Percentiles rank a stretch among this genome's conserved stretches.
phyloP scores from a whole-genome alignment of 1,140 invertebrate genomes.

The Pomacea maculata region DNA sequence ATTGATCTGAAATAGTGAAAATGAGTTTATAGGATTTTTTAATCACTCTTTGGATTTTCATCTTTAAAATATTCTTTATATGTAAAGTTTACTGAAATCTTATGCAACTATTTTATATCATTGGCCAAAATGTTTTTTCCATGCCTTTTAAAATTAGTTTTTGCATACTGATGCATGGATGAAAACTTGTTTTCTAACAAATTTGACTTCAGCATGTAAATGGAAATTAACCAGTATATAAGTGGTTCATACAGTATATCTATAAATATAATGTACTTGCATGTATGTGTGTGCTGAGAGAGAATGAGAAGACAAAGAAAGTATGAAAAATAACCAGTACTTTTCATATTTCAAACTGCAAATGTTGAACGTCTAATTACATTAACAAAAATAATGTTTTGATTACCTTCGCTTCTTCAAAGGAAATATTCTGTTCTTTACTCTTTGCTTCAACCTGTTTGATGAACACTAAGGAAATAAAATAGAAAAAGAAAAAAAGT shows the following conservation, averaged over 20 bases:
- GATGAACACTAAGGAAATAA: conserved; percentile 34
- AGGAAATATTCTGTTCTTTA: conserved; percentile 32
- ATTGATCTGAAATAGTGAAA: neutral
- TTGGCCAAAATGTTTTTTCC: no score
- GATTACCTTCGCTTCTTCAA: conserved; percentile 46
- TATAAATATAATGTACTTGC: neutral
- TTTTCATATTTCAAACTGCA: neutral
- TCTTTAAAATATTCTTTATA: neutral
- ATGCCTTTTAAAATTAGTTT: no score
- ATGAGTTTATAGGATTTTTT: neutral
- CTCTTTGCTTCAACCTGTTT: conserved; percentile 39
- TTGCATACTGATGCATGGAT: no score
- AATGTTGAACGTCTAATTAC: neutral
- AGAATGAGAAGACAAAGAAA: no score
- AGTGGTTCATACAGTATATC: no score
- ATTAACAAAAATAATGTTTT: neutral
- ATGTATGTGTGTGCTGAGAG: neutral
- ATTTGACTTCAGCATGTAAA: no score
- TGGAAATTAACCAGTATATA: no score
- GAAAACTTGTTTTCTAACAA: no score
- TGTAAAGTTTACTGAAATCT: no score
- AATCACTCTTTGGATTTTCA: neutral
- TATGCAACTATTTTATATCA: no score
- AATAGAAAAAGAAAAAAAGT: neutral
- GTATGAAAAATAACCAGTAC: no score